These are phyloP conservation scores for Lepidocolaptes lacrymiger DNA, from an alignment of 2,797 vertebrate species.

Conservation along the genomic window DNA sequence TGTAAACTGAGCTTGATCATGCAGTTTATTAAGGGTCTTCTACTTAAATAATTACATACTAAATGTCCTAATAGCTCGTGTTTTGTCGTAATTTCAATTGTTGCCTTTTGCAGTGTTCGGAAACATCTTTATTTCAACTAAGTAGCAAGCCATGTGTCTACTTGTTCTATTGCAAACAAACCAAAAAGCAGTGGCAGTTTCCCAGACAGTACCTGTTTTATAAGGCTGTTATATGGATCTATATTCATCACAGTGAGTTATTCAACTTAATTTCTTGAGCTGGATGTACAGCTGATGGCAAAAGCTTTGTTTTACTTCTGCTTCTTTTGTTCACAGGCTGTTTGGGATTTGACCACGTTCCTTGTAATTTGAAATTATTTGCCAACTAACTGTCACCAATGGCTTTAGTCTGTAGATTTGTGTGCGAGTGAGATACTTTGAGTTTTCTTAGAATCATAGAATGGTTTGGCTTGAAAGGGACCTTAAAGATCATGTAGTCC, in stretches of 20 bases:
- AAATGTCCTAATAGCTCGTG: background rate
- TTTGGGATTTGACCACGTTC: background rate
- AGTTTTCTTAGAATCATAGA: background rate
- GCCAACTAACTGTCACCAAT: background rate
- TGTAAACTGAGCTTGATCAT: background rate
- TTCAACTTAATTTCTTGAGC: background rate
- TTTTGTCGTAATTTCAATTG: background rate
- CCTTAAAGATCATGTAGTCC: background rate
- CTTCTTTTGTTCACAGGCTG: background rate
- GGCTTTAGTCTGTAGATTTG: background rate
- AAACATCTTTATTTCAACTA: background rate
- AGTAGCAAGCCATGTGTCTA: background rate
- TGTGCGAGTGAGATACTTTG: background rate
- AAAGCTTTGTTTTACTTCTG: background rate
- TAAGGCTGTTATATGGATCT: background rate
- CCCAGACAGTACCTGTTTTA: background rate
- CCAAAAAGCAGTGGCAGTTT: background rate
- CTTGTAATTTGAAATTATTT: background rate
- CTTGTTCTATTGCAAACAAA: background rate
- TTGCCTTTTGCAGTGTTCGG: background rate
- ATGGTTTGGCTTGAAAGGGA: background rate
- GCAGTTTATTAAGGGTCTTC: background rate
- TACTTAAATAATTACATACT: background rate
- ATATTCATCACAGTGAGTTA: slow-evolving; percentile 5
- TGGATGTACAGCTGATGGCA: background rate